Conservation (phyloP, 2,888 invertebrate genomes). For the Dromius quadrimaculatus region DNA sequence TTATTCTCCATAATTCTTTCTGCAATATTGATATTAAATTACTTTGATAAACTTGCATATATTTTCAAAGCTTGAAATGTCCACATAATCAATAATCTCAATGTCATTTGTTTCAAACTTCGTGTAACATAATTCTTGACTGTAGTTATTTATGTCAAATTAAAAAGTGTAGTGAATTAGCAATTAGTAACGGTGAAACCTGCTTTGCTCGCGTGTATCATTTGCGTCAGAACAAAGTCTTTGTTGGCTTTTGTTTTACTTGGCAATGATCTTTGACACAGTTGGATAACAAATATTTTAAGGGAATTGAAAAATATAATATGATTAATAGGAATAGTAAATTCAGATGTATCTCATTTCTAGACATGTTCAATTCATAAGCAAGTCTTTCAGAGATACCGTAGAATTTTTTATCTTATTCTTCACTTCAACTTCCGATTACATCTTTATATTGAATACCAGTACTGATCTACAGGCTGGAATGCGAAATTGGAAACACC, state of each 20-base stretch:
- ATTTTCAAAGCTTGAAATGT: too few relatives aligned
- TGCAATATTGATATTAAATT: conserved; percentile 11
- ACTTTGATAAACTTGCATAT: neutral
- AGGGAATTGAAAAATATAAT: conserved; percentile 22
- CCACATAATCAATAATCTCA: neutral
- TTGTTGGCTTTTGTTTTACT: conserved; percentile 25
- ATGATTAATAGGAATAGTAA: conserved; percentile 13
- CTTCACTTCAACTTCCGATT: too few relatives aligned
- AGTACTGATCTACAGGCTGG: too few relatives aligned
- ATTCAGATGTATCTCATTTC: conserved; percentile 16
- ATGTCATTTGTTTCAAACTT: neutral
- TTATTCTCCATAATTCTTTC: too few relatives aligned
- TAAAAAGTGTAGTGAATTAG: conserved; percentile 16
- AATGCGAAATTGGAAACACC: too few relatives aligned
- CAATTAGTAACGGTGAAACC: conserved; percentile 11
- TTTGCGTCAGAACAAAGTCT: conserved; percentile 19
- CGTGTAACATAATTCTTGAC: conserved; percentile 15
- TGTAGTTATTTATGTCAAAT: neutral
- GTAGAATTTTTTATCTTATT: too few relatives aligned
- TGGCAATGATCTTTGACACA: conserved; percentile 25
- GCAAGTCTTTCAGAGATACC: too few relatives aligned
- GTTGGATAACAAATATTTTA: conserved; percentile 15
- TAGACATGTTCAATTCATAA: too few relatives aligned
- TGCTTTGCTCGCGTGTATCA: conserved; percentile 8
- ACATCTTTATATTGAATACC: too few relatives aligned